A percentile compares a stretch with the other conserved stretches of the same genome.
Evolutionary conservation across 1,140 invertebrate genomes (phyloP).

Genomic region (Periplaneta americana): DNA sequence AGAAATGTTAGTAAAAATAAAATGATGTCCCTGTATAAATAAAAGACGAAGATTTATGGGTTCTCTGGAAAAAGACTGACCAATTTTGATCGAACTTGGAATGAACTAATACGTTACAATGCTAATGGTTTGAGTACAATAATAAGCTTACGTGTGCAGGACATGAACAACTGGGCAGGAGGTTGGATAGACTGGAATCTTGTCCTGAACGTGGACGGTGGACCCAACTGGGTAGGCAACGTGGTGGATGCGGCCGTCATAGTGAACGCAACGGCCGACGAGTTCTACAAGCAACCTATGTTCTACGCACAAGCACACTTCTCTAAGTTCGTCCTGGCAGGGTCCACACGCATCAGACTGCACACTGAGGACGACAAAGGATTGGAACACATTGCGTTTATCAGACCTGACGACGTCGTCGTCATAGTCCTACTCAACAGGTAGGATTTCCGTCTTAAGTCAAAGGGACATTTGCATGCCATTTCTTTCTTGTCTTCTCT

Average conservation of each 20-base stretch:
- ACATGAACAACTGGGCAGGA: constrained; percentile 52
- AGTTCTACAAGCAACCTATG: no score
- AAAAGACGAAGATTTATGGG: no score
- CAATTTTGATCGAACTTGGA: no score
- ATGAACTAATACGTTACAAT: no score
- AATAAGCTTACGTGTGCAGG: background rate
- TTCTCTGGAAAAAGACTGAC: no score
- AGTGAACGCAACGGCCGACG: constrained; percentile 40
- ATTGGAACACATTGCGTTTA: constrained; percentile 33
- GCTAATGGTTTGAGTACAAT: no score
- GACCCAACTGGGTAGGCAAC: constrained; percentile 55
- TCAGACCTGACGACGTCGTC: constrained; percentile 34
- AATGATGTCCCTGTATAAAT: no score
- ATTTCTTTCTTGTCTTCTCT: no score
- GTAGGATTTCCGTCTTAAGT: constrained; percentile 28
- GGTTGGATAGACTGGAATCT: constrained; percentile 64
- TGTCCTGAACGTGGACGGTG: constrained; percentile 48
- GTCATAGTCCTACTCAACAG: constrained; percentile 39
- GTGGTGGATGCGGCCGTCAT: constrained; percentile 54
- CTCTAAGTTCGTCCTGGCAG: background rate
- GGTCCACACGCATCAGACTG: background rate
- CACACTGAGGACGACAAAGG: constrained; percentile 12
- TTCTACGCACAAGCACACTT: constrained; percentile 11
- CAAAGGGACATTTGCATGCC: no score
- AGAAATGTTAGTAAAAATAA: no score